Percentiles rank a stretch among this genome's conserved stretches.
Evolutionary conservation across 2,113 vertebrate genomes (phyloP).

Genomic region (Naja naja): DNA sequence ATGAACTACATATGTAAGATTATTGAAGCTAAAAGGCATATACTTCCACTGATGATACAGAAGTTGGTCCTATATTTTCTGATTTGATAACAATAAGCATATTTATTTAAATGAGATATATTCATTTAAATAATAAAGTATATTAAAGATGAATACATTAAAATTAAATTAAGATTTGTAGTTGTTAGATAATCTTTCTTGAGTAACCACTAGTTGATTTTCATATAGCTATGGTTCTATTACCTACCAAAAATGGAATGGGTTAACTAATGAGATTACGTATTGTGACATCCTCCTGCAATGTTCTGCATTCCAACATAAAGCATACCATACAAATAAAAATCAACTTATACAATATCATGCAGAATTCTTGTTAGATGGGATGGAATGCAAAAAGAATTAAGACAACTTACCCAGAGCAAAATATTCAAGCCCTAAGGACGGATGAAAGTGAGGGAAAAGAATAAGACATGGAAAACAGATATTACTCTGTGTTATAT

Average conservation of each 20-base stretch:
- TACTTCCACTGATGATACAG: neutral
- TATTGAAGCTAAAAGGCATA: neutral
- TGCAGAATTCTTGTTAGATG: slow-evolving; percentile 47
- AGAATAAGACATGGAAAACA: slow-evolving; percentile 68
- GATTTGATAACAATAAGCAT: neutral
- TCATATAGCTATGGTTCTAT: neutral
- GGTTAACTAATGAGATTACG: neutral
- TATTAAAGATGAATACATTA: neutral
- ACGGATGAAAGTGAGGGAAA: slow-evolving; percentile 60
- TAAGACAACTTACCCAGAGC: slow-evolving; percentile 70
- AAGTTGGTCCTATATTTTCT: neutral
- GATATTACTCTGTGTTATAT: slow-evolving; percentile 65
- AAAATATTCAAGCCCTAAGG: slow-evolving; percentile 73
- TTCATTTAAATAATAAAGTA: neutral
- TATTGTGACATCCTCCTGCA: slow-evolving; percentile 45
- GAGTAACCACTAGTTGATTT: neutral
- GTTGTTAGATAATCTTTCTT: neutral
- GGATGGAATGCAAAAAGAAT: slow-evolving; percentile 52
- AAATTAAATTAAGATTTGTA: neutral
- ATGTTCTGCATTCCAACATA: slow-evolving; percentile 56
- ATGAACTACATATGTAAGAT: neutral
- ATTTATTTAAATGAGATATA: neutral
- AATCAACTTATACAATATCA: slow-evolving; percentile 46
- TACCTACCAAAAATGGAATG: neutral
- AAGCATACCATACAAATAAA: neutral